Evolutionary conservation across 2,113 vertebrate species (phyloP).

Genomic region (Albula glossodonta): DNA sequence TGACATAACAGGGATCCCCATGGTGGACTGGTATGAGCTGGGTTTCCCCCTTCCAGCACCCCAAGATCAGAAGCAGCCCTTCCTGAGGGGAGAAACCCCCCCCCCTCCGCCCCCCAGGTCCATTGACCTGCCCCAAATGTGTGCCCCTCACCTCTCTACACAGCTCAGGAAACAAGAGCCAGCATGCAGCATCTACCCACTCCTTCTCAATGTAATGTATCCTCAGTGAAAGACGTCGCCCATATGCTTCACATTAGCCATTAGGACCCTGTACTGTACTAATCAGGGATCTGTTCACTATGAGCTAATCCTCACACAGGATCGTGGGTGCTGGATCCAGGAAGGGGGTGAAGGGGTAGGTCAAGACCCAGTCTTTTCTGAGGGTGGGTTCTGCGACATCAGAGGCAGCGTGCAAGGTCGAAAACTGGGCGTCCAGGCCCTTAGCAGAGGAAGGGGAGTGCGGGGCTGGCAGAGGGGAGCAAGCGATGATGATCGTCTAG

Average conservation of each 20-base stretch:
- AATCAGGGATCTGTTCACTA: slow-evolving; percentile 32
- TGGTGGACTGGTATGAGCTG: background rate
- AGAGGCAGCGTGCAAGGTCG: background rate
- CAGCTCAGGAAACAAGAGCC: background rate
- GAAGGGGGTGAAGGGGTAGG: background rate
- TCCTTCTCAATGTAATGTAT: slow-evolving; percentile 26
- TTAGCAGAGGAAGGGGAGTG: background rate
- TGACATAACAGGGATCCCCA: background rate
- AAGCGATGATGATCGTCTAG: slow-evolving; percentile 40
- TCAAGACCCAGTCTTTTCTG: background rate
- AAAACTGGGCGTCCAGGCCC: background rate
- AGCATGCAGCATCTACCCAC: background rate
- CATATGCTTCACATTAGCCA: slow-evolving; percentile 49
- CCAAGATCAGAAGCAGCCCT: background rate
- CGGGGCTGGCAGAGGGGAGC: background rate
- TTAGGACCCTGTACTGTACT: slow-evolving; percentile 29
- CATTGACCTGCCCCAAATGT: background rate
- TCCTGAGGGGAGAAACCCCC: background rate
- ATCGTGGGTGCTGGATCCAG: background rate
- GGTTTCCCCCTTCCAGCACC: background rate
- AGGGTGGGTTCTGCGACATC: background rate
- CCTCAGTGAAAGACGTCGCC: slow-evolving; percentile 15
- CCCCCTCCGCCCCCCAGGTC: background rate
- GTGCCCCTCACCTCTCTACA: background rate
- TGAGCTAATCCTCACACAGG: background rate